These are phyloP conservation scores for Drosophila sechellia DNA, from an alignment of 1,140 invertebrate species.

Conservation along the genomic window DNA sequence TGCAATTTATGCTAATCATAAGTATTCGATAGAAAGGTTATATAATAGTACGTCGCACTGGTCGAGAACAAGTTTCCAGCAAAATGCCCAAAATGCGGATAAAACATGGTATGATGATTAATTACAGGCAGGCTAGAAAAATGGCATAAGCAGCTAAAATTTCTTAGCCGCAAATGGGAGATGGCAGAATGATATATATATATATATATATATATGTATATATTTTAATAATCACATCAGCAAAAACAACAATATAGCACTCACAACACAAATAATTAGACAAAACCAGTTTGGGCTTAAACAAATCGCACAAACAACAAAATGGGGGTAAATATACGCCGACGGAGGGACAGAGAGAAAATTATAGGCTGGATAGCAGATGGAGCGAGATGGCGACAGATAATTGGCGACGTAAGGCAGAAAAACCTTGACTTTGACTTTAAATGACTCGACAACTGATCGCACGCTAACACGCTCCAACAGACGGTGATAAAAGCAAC, in stretches of 20 bases:
- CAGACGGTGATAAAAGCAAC: conserved; percentile 27
- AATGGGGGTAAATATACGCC: conserved; percentile 49
- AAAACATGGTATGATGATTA: conserved; percentile 57
- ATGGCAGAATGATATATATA: conserved; percentile 44
- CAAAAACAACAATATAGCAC: conserved; percentile 45
- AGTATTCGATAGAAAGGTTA: conserved; percentile 56
- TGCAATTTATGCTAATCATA: conserved; percentile 52
- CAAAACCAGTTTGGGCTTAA: conserved; percentile 73
- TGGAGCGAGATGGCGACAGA: conserved; percentile 47
- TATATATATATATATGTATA: conserved; percentile 16
- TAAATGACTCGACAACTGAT: conserved; percentile 76
- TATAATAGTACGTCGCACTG: conserved; percentile 50
- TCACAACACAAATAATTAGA: conserved; percentile 72
- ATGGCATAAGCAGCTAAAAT: conserved; percentile 68
- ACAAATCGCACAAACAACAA: conserved; percentile 58
- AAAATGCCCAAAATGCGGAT: conserved; percentile 40
- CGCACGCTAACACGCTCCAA: conserved; percentile 58
- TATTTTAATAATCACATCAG: conserved; percentile 63
- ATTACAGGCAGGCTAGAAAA: conserved; percentile 73
- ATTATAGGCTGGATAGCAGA: conserved; percentile 15
- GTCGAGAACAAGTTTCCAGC: conserved; percentile 53
- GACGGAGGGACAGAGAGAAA: conserved; percentile 11
- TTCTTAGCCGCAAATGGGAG: conserved; percentile 37
- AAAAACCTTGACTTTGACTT: conserved; percentile 85
- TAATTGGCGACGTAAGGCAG: conserved; percentile 82